Base-by-base conservation (phyloP, 2,113 vertebrate genomes). In the Oenanthe oenanthe region DNA sequence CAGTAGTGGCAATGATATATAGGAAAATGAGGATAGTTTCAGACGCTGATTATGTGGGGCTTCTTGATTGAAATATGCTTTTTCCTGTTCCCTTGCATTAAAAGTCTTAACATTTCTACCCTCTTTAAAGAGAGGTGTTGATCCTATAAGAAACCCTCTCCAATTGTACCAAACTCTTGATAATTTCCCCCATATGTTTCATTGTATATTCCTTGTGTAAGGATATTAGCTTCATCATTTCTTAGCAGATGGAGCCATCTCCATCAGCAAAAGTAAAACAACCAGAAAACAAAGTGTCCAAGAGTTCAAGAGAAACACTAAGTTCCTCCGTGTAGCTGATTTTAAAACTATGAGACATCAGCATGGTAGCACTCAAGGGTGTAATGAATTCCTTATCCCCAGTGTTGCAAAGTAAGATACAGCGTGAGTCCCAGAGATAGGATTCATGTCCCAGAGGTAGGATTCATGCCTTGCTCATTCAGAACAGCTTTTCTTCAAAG, bases 401-500 rank as follows among this genome's bases (percentile, higher is more conserved):
- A 38, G 15, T 26, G 31, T 48, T 73, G 42, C 51, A 81, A 70
- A 77, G 17, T 12, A 62, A 54, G 51, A 36, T 51, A 26, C 26
- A 61, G 50, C 57, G 73, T 89, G 42, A 75, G 86, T 91, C 77
- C 67, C 79, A 94, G 66, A 86, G 51, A 57, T 34, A 48, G 22
- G 45, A 71, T 40, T 92, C 62, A 73, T 93, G 85, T 91, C 77
- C 67, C 79, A 94, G 62, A 86, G 51, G 57, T 34, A 48, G 22
- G 57, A 71, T 38, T 92, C 58, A 70, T 92, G 67, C 57, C n/a
- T 85, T 79, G 71, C 34, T 80, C 65, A 51, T 93, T 93, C 80
- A 60, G 80, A 91, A 43, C 53, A 81, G 31, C 65, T 92, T 80
- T 71, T 71, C 43, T 83, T 91, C 94, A 95, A 96, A 92, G 47